A percentile compares a stretch with the other conserved stretches of the same genome.
Evolutionary conservation across 2,113 vertebrate genomes (phyloP).

Genomic region (Hyaena hyaena): DNA sequence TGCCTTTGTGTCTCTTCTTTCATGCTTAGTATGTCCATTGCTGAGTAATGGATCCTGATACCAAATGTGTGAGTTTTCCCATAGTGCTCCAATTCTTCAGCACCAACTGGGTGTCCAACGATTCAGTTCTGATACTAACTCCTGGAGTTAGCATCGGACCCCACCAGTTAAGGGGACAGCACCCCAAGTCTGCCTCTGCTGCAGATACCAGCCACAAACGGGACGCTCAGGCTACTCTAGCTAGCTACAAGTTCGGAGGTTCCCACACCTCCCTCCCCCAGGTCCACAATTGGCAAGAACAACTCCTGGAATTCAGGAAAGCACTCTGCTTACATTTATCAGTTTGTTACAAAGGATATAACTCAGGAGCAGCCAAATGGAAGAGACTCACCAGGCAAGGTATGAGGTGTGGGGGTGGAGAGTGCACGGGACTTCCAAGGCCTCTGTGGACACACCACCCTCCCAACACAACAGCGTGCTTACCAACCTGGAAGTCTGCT

Average conservation of each 20-base stretch:
- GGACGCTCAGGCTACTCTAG: not conserved
- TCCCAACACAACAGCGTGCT: not conserved
- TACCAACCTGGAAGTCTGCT: not conserved
- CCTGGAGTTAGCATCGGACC: not conserved
- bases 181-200: not conserved
- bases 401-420: fast-evolving
- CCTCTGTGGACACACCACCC: no score
- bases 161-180: not conserved
- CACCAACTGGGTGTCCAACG: not conserved
- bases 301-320: not conserved
- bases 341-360: not conserved
- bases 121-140: not conserved
- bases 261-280: not conserved
- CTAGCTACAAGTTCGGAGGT: not conserved
- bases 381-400: not conserved
- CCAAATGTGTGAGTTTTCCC: not conserved
- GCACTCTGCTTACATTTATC: not conserved
- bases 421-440: not conserved
- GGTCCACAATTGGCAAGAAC: not conserved
- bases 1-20: not conserved
- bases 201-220: not conserved
- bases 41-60: not conserved
- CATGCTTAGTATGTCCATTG: not conserved
- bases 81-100: not conserved
- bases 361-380: not conserved